Evolutionary conservation across 2,113 vertebrate genomes (phyloP).

Genomic region (Ochotona curzoniae): DNA sequence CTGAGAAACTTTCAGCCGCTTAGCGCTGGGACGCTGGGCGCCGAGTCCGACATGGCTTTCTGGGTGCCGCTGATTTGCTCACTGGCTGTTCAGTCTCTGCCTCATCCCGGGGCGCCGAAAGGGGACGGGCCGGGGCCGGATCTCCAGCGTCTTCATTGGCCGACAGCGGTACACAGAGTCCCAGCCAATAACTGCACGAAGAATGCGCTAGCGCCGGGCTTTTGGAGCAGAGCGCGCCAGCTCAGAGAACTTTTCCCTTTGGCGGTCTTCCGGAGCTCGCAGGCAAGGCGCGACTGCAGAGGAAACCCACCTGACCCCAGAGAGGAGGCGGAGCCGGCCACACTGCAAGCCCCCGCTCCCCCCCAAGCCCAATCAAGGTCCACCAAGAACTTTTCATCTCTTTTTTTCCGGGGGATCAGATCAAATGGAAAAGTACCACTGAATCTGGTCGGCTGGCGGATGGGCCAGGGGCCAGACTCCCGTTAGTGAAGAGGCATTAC

Average conservation of each 20-base stretch:
- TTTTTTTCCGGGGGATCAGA: slow-evolving; percentile 43
- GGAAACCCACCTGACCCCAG: slow-evolving; percentile 29
- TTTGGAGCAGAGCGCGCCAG: slow-evolving; percentile 35
- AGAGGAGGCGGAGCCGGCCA: background rate
- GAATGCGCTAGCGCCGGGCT: slow-evolving; percentile 66
- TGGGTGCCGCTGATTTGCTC: slow-evolving; percentile 79
- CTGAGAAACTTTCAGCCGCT: slow-evolving; percentile 81
- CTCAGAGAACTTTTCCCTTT: slow-evolving; percentile 71
- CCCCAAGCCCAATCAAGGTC: background rate
- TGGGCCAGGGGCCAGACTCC: background rate
- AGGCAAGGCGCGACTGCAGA: background rate
- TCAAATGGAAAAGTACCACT: background rate
- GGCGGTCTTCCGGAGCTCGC: slow-evolving; percentile 64
- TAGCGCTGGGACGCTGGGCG: slow-evolving; percentile 81
- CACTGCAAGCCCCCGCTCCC: background rate
- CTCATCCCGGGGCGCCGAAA: slow-evolving; percentile 84
- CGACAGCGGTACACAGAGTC: slow-evolving; percentile 94
- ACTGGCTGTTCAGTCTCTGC: slow-evolving; percentile 76
- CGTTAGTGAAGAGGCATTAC: background rate
- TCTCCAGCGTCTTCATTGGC: slow-evolving; percentile 86
- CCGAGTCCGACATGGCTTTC: slow-evolving; percentile 83
- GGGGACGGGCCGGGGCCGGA: slow-evolving; percentile 83
- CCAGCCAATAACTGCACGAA: slow-evolving; percentile 88
- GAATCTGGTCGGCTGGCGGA: background rate
- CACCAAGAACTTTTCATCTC: background rate